Evolutionary conservation across 2,113 vertebrate species (phyloP), one percentile per base, ranked within the genome.

Genomic region (Mesitornis unicolor): DNA sequence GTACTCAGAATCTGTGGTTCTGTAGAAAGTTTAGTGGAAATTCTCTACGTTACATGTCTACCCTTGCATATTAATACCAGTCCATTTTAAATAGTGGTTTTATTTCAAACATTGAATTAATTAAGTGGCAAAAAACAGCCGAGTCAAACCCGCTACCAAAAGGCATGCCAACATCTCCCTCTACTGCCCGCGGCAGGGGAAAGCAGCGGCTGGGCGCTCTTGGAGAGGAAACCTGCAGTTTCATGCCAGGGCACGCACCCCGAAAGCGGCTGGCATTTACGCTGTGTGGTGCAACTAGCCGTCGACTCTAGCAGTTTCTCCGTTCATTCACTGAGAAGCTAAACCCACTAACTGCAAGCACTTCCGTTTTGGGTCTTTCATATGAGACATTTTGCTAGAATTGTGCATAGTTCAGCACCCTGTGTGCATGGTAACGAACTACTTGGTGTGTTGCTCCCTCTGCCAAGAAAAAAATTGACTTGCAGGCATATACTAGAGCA

Each of bases 101-200:
- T 89, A 81, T 97, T 97, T 97, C 96, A 93, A 95, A 65, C 79
- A 53, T 7, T 89, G 96, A 96, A 95, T 88, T 97, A 96, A 98
- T 94, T 84, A 93, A 96, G 84, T 7, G 43, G 59, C 15, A 91
- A 76, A 93, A 43, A 53, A 89, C 84, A 70, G 88, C 25, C 25
- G 42, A 87, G 80, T 16, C 35, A 5, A 24, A 47, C 21, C 33
- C 61, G 47, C 33, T 14, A 7, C 36, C n/a, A 68, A 98, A 97
- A 94, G 75, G 95, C 96, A 96, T 97, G 95, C 90, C 94, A 91
- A 98, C 90, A 95, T 81, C 97, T 93, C 98, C 98, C 98, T 98
- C 98, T 98, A 82, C 98, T 98, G 98, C 84, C 54, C 8, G 4
- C 8, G 9, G 47, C 2, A 0, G 8, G 26, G 82, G 51, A 40